Percentiles rank a stretch among this genome's conserved stretches.
Conservation (phyloP, 2,797 vertebrate species). For the Moxostoma hubbsi region DNA sequence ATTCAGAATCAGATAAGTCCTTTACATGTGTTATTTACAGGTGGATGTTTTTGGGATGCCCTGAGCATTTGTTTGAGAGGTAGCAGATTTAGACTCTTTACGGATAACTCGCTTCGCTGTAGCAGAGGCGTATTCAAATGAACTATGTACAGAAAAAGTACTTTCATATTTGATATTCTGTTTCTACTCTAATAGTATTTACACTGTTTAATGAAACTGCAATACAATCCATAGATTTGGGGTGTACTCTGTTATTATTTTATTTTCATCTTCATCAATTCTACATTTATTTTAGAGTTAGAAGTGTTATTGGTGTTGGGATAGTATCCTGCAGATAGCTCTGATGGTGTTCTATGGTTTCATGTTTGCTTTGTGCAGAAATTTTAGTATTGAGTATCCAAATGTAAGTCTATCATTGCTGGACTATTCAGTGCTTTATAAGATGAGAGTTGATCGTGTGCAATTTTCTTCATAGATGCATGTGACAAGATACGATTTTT, state of each 20-base stretch:
- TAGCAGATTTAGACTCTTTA: slow-evolving; percentile 39
- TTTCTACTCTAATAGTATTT: slow-evolving; percentile 92
- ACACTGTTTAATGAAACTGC: slow-evolving; percentile 92
- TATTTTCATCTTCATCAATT: slow-evolving; percentile 76
- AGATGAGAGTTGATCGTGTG: slow-evolving; percentile 86
- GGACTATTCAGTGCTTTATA: slow-evolving; percentile 91
- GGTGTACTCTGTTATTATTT: slow-evolving; percentile 82
- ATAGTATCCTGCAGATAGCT: slow-evolving; percentile 76
- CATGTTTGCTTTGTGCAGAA: slow-evolving; percentile 85
- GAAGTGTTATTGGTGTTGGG: slow-evolving; percentile 82
- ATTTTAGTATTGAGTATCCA: slow-evolving; percentile 92
- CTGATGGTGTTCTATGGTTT: slow-evolving; percentile 76
- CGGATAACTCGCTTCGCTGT: slow-evolving; percentile 78
- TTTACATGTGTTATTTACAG: slow-evolving; percentile 18
- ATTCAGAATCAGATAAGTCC: background rate
- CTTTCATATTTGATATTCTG: slow-evolving; percentile 90
- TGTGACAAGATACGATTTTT: slow-evolving; percentile 70
- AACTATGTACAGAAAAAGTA: slow-evolving; percentile 88
- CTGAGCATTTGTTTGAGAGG: background rate
- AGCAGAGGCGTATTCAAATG: slow-evolving; percentile 79
- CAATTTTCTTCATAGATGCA: slow-evolving; percentile 87
- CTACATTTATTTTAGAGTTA: slow-evolving; percentile 76
- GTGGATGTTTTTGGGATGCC: background rate
- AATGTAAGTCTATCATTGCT: slow-evolving; percentile 76
- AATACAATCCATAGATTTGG: slow-evolving; percentile 89